These are phyloP conservation scores for Pogonognathellus flavescens DNA, from an alignment of 1,140 invertebrate genomes.

Conservation along the genomic window DNA sequence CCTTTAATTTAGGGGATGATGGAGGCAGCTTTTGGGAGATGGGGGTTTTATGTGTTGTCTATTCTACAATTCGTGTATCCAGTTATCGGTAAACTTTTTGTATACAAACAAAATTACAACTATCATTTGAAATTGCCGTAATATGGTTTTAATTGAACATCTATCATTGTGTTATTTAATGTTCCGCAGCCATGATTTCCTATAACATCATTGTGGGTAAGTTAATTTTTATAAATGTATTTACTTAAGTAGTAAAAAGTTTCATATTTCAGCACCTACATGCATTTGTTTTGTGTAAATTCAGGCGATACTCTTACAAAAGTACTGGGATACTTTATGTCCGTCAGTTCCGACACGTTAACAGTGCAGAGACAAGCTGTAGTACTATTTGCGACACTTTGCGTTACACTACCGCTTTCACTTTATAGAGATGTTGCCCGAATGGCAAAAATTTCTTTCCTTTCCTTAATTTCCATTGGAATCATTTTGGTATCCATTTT, in stretches of 20 bases:
- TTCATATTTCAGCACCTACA: too few relatives aligned
- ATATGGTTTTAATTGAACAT: neutral
- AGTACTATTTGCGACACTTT: constrained; percentile 81
- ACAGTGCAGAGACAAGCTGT: constrained; percentile 82
- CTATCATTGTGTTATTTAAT: too few relatives aligned
- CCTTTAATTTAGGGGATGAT: constrained; percentile 76
- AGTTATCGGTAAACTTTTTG: constrained; percentile 83
- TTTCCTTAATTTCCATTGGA: constrained; percentile 82
- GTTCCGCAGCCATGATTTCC: constrained; percentile 88
- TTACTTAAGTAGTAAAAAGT: too few relatives aligned
- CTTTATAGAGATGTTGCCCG: constrained; percentile 85
- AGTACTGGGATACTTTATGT: constrained; percentile 78
- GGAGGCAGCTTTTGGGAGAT: constrained; percentile 83
- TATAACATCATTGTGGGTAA: constrained; percentile 87
- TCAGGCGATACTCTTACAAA: constrained; percentile 85
- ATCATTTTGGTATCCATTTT: constrained; percentile 83
- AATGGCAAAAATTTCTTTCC: constrained; percentile 82
- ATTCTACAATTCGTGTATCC: constrained; percentile 88
- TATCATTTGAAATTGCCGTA: constrained; percentile 34
- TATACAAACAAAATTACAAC: constrained; percentile 11
- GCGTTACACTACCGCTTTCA: constrained; percentile 85
- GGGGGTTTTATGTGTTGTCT: constrained; percentile 84
- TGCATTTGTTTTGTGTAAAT: neutral
- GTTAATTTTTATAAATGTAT: neutral
- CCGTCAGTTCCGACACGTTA: constrained; percentile 74